A percentile compares a stretch with the other conserved stretches of the same genome.
phyloP scores from a whole-genome alignment of 2,797 vertebrate species.

The Karalla daura region DNA sequence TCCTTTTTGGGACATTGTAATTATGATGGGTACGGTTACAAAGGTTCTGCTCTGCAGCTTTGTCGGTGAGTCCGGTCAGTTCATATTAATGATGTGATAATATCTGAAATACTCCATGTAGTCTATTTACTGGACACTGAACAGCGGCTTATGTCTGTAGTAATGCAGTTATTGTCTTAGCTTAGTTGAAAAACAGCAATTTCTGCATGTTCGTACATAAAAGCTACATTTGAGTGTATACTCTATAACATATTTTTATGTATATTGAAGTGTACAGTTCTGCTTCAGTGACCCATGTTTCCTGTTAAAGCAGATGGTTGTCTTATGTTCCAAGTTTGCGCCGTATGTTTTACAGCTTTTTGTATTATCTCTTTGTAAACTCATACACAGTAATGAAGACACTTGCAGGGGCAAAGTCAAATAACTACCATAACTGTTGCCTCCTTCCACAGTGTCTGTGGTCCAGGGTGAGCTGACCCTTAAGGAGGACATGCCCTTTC shows the following conservation, averaged over 20 bases:
- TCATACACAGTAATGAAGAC: neutral
- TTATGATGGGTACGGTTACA: constrained; percentile 38
- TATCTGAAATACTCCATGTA: neutral
- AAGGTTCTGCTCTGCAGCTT: constrained; percentile 59
- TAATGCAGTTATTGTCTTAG: neutral
- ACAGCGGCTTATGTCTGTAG: neutral
- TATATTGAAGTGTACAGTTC: constrained; percentile 54
- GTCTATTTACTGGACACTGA: neutral
- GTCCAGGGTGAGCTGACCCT: constrained; percentile 2
- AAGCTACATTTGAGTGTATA: neutral
- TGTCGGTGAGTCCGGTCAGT: constrained; percentile 56
- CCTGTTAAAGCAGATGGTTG: constrained; percentile 70
- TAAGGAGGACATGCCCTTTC: constrained; percentile 51
- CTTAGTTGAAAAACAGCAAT: neutral
- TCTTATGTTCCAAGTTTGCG: neutral
- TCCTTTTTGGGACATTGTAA: too few species aligned
- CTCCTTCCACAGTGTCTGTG: constrained; percentile 54
- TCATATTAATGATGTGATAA: constrained; percentile 4
- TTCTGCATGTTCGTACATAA: neutral
- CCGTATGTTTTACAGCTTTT: neutral
- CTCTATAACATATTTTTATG: neutral
- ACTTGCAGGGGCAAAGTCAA: neutral
- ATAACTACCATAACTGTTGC: neutral
- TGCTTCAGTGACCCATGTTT: constrained; percentile 78
- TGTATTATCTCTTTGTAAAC: neutral